Conservation (phyloP, 1,140 invertebrate species). For the Schlechtendalia chinensis region DNA sequence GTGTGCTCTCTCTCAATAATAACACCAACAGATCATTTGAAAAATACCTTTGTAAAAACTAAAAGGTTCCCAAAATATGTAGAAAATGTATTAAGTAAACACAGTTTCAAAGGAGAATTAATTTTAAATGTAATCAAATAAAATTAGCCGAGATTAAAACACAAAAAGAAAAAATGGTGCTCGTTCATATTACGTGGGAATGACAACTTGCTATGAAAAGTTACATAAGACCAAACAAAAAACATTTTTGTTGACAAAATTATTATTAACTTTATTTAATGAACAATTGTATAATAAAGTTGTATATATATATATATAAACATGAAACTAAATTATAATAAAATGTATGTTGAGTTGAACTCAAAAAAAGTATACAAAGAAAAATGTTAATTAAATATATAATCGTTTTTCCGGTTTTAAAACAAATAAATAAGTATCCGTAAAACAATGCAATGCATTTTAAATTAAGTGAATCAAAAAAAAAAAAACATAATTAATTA, state of each 20-base stretch:
- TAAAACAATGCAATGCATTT: not conserved
- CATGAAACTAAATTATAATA: not conserved
- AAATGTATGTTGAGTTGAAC: not conserved
- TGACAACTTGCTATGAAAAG: conserved; percentile 18
- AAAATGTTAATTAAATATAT: not conserved
- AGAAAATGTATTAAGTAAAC: conserved; percentile 11
- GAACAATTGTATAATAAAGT: not conserved
- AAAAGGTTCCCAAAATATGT: not conserved
- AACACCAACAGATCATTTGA: conserved; percentile 13
- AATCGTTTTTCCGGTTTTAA: not conserved
- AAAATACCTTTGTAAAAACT: conserved; percentile 11
- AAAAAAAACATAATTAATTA: not conserved
- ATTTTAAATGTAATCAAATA: conserved; percentile 26
- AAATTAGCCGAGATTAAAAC: conserved; percentile 3
- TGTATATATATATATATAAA: not conserved
- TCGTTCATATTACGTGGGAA: not conserved
- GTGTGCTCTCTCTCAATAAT: not conserved
- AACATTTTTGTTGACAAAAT: not conserved
- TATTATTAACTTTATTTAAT: not conserved
- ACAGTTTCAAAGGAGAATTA: conserved; percentile 10
- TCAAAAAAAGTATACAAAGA: not conserved
- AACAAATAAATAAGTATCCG: not conserved
- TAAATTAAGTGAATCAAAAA: not conserved
- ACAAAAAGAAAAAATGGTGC: not conserved
- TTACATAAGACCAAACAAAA: conserved; percentile 14